Evolutionary conservation across 2,797 vertebrate genomes (phyloP).

Genomic region (Notolabrus celidotus): DNA sequence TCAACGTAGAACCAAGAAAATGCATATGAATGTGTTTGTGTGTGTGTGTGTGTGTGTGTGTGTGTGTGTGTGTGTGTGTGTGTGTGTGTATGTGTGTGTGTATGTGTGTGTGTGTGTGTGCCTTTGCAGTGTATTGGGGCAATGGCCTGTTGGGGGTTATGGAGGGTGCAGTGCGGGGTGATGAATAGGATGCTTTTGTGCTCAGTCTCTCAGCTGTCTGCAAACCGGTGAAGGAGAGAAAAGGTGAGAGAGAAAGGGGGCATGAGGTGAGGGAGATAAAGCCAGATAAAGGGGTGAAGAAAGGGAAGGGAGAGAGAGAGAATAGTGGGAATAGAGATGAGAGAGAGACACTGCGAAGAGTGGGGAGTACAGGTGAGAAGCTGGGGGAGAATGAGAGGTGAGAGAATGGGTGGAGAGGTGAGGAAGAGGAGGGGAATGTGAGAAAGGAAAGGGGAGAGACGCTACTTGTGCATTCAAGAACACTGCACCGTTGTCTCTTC

Average conservation of each 20-base stretch:
- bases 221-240: slow-evolving; percentile 75
- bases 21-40: slow-evolving; percentile 37
- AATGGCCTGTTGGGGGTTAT: slow-evolving; percentile 77
- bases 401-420: slow-evolving; percentile 60
- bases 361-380: slow-evolving; percentile 66
- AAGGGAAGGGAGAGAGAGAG: slow-evolving; percentile 47
- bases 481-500: slow-evolving; percentile 52
- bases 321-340: slow-evolving; percentile 48
- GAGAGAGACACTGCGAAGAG: slow-evolving; percentile 58
- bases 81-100: too few species aligned
- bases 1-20: slow-evolving; percentile 60
- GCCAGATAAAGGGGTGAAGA: slow-evolving; percentile 67
- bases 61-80: slow-evolving; percentile 27
- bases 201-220: slow-evolving; percentile 78
- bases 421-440: slow-evolving; percentile 59
- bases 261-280: slow-evolving; percentile 69
- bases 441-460: slow-evolving; percentile 21
- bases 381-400: slow-evolving; percentile 41
- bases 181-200: slow-evolving; percentile 84
- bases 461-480: slow-evolving; percentile 66
- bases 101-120: slow-evolving; percentile 23
- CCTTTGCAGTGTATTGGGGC: slow-evolving; percentile 63
- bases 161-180: slow-evolving; percentile 76
- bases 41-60: slow-evolving; percentile 23
- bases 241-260: slow-evolving; percentile 68